These are phyloP conservation scores for Azemiops feae DNA, from an alignment of 2,113 vertebrate genomes.

Conservation along the genomic window DNA sequence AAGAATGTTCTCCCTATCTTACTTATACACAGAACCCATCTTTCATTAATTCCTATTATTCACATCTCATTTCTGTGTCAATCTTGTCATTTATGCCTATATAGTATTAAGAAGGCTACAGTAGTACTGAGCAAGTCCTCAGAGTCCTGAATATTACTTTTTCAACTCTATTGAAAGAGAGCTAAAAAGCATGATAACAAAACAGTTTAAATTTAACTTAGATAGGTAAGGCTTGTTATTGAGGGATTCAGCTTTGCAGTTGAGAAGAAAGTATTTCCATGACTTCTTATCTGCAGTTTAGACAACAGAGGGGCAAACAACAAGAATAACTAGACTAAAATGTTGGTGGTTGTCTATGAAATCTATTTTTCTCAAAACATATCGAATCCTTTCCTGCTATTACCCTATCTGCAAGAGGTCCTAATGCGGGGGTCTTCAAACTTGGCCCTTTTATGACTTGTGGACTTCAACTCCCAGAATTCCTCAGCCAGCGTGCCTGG, in stretches of 20 bases:
- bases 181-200: constrained; percentile 37
- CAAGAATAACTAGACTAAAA: not conserved
- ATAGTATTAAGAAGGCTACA: constrained; percentile 22
- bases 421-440: not conserved
- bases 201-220: constrained; percentile 20
- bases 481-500: too few relatives aligned
- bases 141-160: constrained; percentile 40
- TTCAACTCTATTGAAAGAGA: constrained; percentile 12
- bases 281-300: not conserved
- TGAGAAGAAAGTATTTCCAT: constrained; percentile 13
- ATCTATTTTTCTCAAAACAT: not conserved
- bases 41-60: constrained; percentile 63
- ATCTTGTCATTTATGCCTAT: constrained; percentile 63
- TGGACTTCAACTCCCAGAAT: too few relatives aligned
- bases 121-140: constrained; percentile 21
- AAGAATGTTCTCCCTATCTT: constrained; percentile 43
- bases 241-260: not conserved
- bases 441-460: too few relatives aligned
- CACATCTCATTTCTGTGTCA: constrained; percentile 59
- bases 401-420: not conserved
- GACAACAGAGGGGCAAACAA: not conserved
- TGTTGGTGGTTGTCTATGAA: not conserved
- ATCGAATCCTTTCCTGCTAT: not conserved
- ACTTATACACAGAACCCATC: constrained; percentile 52
- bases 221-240: not conserved